Evolutionary conservation across 2,113 vertebrate genomes (phyloP).

Genomic region (Bubo blakistoni): DNA sequence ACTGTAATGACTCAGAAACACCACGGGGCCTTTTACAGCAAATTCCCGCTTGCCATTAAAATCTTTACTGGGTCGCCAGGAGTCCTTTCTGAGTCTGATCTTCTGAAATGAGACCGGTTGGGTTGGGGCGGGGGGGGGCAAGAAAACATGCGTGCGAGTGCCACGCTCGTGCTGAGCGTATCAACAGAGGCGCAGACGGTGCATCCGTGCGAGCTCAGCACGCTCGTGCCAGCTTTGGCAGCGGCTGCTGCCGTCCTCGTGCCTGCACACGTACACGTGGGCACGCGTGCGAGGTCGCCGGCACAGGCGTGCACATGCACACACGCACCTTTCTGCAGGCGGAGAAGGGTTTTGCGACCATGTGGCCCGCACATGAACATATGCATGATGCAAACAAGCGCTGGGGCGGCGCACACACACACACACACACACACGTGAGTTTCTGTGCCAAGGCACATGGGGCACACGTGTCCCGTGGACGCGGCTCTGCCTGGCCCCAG

Average conservation of each 20-base stretch:
- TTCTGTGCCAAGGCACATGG: conserved; percentile 26
- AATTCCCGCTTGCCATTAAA: conserved; percentile 19
- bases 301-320: background rate
- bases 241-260: accelerated
- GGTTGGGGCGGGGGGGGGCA: background rate
- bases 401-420: background rate
- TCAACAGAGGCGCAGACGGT: background rate
- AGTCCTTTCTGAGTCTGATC: background rate
- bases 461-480: background rate
- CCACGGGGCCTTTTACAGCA: background rate
- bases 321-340: background rate
- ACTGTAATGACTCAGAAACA: conserved; percentile 21
- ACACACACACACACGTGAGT: accelerated
- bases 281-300: accelerated
- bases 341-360: background rate
- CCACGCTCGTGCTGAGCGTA: accelerated
- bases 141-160: accelerated
- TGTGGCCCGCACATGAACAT: background rate
- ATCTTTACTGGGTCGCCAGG: background rate
- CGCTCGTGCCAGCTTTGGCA: accelerated
- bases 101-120: background rate
- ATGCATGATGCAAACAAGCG: background rate
- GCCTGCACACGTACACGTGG: accelerated
- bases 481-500: background rate
- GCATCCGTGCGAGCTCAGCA: background rate